Evolutionary conservation across 2,888 invertebrate genomes (phyloP), one percentile per base, ranked within the genome.

Genomic region (Habroteleia sp.): DNA sequence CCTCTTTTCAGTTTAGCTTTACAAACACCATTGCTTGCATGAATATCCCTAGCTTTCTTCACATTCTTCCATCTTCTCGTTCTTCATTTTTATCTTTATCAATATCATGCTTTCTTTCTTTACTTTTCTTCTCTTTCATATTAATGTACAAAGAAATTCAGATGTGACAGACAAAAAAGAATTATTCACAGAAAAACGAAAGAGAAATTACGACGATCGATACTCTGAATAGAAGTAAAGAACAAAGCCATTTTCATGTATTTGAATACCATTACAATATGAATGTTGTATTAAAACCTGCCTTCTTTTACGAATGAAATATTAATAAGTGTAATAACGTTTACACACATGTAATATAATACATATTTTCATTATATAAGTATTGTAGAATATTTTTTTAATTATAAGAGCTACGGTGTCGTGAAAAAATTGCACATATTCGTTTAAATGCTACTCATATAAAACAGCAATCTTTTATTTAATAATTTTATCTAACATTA

Each of bases 131-230:
- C 62, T 76, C 69, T 71, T 76, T 69, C 56, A 68, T 44, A 75
- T 74, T 72, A 69, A 75, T 69, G 71, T 46, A 75, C 75, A 73
- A 69, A 75, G 66, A 69, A 77, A 69, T 73, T 75, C 69, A 68
- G 74, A 73, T 69, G 66, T 44, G 72, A 58, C 52, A 58, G 63
- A 77, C 50, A 77, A 76, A 76, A 78, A 77, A 77, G 77, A 79
- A 79, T 79, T 77, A 78, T 77, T 79, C 77, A 62, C 72, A 76
- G 75, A 77, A 80, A 77, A 73, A 54, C 58, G 79, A 73, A 69
- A 69, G 75, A 60, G 76, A 74, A 74, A 76, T 75, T 77, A 73
- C 65, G 69, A 46, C 78, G 79, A 79, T 77, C 80, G 79, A 79
- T 79, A 75, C 56, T 54, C 31, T 62, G 72, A 74, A 65, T 66